These are phyloP conservation scores for Ferdinandea cuprea DNA, from an alignment of 2,888 invertebrate species.

Conservation along the genomic window DNA sequence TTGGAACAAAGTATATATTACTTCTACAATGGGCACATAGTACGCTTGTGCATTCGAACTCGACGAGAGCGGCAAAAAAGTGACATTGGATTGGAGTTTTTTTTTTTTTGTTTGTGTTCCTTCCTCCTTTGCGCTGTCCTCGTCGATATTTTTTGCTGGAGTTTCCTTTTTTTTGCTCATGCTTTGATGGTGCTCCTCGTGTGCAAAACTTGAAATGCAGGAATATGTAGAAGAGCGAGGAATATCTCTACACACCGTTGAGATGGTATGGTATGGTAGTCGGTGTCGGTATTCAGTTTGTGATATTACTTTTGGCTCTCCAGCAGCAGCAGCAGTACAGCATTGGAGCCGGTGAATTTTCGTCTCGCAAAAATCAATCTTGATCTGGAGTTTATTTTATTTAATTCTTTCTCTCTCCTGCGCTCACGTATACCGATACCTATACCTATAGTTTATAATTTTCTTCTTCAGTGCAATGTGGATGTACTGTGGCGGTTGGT, in stretches of 20 bases:
- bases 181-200: constrained; percentile 45
- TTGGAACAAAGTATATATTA: constrained; percentile 61
- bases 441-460: constrained; percentile 18
- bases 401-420: constrained; percentile 52
- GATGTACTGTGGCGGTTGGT: constrained; percentile 59
- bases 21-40: constrained; percentile 38
- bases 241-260: constrained; percentile 54
- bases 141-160: constrained; percentile 44
- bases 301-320: constrained; percentile 47
- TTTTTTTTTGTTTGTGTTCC: constrained; percentile 32
- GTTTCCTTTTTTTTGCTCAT: constrained; percentile 40
- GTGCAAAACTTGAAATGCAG: constrained; percentile 74
- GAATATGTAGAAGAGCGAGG: constrained; percentile 53
- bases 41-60: constrained; percentile 73
- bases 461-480: constrained; percentile 57
- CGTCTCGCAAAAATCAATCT: constrained; percentile 73
- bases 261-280: constrained; percentile 54
- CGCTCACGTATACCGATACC: constrained; percentile 15
- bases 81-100: constrained; percentile 70
- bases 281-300: constrained; percentile 61
- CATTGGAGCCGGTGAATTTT: constrained; percentile 71
- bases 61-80: constrained; percentile 71
- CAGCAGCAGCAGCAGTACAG: constrained; percentile 35
- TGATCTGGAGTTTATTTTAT: constrained; percentile 68
- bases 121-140: constrained; percentile 49